Percentiles rank a stretch among this genome's conserved stretches.
Conservation (phyloP, 2,113 vertebrate species). For the Indicator maculatus region DNA sequence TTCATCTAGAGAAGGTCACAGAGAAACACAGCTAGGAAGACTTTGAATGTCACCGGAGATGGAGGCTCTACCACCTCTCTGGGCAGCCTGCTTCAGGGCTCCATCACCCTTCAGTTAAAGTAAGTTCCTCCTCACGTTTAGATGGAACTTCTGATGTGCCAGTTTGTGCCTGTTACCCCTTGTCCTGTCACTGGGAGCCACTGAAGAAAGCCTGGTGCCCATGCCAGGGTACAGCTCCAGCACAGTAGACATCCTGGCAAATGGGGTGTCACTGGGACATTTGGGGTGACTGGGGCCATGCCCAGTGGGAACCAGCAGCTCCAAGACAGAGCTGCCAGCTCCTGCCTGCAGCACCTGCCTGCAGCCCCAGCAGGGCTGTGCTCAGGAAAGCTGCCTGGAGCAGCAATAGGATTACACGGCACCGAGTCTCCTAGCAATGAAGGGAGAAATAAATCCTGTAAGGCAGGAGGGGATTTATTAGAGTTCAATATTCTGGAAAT, state of each 20-base stretch:
- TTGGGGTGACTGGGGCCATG: background rate
- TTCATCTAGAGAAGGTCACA: too few species aligned
- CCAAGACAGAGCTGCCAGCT: rapidly evolving
- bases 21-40: too few species aligned
- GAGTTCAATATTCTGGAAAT: conserved; percentile 66
- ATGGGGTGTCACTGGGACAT: background rate
- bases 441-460: conserved; percentile 61
- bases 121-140: too few species aligned
- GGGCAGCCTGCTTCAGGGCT: too few species aligned
- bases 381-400: background rate
- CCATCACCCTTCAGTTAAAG: too few species aligned
- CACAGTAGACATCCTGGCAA: background rate
- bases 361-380: background rate
- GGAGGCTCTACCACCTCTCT: too few species aligned
- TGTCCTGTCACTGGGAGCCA: too few species aligned
- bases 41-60: too few species aligned
- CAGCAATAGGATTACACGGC: conserved; percentile 64
- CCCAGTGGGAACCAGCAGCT: background rate
- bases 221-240: rapidly evolving
- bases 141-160: too few species aligned
- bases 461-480: conserved; percentile 65
- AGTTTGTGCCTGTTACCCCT: too few species aligned
- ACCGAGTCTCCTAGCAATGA: conserved; percentile 57
- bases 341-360: background rate
- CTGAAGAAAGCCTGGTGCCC: too few species aligned